Evolutionary conservation across 2,888 invertebrate species (phyloP), one percentile per base, ranked within the genome.

Genomic region (Gymnocheta viridis): DNA sequence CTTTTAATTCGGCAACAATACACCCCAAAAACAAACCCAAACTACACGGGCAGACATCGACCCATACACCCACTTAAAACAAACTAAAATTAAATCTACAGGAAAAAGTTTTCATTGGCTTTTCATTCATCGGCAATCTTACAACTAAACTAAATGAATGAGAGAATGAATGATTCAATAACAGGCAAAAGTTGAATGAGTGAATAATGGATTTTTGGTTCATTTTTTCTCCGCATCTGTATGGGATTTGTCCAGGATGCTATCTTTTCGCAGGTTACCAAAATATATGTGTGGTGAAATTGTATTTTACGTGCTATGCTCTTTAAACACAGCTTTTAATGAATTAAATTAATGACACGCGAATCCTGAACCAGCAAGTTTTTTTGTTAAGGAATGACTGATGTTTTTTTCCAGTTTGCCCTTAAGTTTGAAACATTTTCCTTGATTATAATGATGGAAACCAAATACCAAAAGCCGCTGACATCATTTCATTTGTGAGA

Each of bases 331-430:
- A 62, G 47, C 19, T 76, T 79, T 76, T 38, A 77, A 70, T 78
- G 73, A 85, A 77, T 74, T 38, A 56, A 82, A 85, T 86, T 83
- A 86, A 85, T 85, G 85, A 83, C 74, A 86, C 85, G 85, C 83
- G 83, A 85, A 77, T 77, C 73, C 86, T 82, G 82, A 83, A 60
- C 73, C 62, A 82, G 67, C 74, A 85, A 83, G 7, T 56, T 64
- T 74, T 29, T 17, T 35, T 41, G 27, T 24, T 47, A 54, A 38
- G 27, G 9, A 62, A 70, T 62, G 38, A 73, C 51, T 44, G 22
- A 44, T 38, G n/a, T 35, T 19, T 58, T 60, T 17, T 27, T 24
- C 5, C 17, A 58, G 32, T 64, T 62, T 32, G 10, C 2, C 10
- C 54, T 54, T 17, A 19, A 22, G n/a, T 32, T 73, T 22, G 27